Base-by-base conservation (phyloP, 2,797 vertebrate species). In the Takifugu ocellatus region DNA sequence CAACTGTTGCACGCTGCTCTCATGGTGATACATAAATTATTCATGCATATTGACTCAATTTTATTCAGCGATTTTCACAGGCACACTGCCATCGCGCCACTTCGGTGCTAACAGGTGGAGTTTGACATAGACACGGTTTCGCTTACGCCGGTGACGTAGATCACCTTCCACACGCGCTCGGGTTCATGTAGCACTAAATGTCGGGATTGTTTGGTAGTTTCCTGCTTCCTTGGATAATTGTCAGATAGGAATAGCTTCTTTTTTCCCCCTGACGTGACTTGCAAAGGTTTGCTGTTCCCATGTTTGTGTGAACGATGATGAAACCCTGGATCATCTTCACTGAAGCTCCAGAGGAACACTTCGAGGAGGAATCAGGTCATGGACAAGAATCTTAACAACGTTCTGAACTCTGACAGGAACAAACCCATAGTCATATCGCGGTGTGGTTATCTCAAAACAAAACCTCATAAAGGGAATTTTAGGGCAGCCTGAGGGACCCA, bases 41-140 rank as follows among this genome's bases (percentile, higher is more conserved):
- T 73, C 31, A 61, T 70, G 62, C 46, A 52, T 52, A 65, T 72
- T 68, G 59, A 61, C 59, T 51, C 66, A 45, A 25, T 66, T 70
- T 75, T 70, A 75, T 77, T 57, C 78, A 64, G 78, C 52, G 56
- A 70, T 82, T 70, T 66, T 75, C 71, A 79, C 77, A 61, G 64
- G 64, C 56, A 73, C 74, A 24, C 39, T 60, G 61, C 58, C 36
- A 6, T 33, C 2, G 9, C 44, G 25, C 11, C 45, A 43, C 43
- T 70, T 50, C 14, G 53, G 52, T 59, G 63, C 17, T 39, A 61
- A 61, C 63, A 57, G 60, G 49, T 65, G 56, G 53, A 66, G 29
- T 53, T 55, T 24, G 5, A 42, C 43, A 11, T 26, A 54, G n/a
- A 36, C 21, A 8, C 3, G 17, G 5, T 68, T 67, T 56, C 5